Evolutionary conservation across 2,797 vertebrate species (phyloP).

Genomic region (Balearica regulorum): DNA sequence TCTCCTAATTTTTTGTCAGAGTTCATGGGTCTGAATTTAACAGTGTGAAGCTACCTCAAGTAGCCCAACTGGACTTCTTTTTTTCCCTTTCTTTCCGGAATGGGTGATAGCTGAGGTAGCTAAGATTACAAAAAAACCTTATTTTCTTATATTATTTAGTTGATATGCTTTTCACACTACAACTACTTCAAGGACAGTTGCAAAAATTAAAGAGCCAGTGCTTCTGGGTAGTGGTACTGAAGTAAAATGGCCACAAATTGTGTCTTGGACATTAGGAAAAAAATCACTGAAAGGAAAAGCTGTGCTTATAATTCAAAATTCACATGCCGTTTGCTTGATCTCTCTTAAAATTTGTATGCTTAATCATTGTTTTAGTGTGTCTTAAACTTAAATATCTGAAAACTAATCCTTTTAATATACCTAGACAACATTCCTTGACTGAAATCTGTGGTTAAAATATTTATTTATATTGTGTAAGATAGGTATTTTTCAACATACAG

Average conservation of each 20-base stretch:
- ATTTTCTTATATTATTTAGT: neutral
- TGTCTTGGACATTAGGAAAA: neutral
- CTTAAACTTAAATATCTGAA: neutral
- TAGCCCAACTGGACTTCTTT: neutral
- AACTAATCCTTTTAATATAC: neutral
- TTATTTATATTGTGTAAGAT: neutral
- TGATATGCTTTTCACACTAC: neutral
- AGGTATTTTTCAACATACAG: neutral
- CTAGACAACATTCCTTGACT: neutral
- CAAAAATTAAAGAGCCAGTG: neutral
- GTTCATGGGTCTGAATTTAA: neutral
- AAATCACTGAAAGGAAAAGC: neutral
- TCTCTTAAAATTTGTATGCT: neutral
- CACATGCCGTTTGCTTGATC: neutral
- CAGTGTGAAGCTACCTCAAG: neutral
- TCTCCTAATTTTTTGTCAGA: neutral
- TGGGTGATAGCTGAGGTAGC: neutral
- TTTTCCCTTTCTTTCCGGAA: neutral
- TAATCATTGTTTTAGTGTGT: neutral
- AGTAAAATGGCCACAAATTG: neutral
- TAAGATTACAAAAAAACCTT: neutral
- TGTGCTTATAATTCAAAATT: neutral
- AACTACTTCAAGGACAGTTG: neutral
- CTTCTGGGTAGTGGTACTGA: neutral
- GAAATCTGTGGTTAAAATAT: neutral